A percentile compares a stretch with the other conserved stretches of the same genome.
Evolutionary conservation across 2,113 vertebrate species (phyloP).

Genomic region (Lepus timidus): DNA sequence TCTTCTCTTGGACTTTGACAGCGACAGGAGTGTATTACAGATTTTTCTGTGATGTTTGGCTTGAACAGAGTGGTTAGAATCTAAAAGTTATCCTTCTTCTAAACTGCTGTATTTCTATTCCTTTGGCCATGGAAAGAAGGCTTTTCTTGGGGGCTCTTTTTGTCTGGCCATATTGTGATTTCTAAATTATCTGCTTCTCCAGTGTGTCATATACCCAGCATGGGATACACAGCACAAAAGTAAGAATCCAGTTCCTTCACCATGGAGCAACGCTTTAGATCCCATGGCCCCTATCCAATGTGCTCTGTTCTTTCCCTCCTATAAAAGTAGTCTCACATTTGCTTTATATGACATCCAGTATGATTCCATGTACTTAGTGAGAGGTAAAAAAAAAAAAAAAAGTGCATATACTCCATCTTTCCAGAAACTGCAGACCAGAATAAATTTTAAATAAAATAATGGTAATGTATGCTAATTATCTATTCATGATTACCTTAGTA

Average conservation of each 20-base stretch:
- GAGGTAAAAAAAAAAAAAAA: neutral
- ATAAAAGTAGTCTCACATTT: neutral
- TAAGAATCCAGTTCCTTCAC: neutral
- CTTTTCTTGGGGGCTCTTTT: neutral
- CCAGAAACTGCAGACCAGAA: neutral
- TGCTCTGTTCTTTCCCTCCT: neutral
- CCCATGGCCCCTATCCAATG: accelerated
- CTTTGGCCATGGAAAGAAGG: neutral
- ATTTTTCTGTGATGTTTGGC: neutral
- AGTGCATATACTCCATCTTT: neutral
- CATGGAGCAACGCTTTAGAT: too few species aligned
- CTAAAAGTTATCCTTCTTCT: neutral
- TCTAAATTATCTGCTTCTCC: neutral
- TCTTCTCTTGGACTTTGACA: neutral
- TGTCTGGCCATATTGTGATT: neutral
- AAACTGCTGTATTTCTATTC: neutral
- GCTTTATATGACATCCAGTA: neutral
- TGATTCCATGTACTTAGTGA: neutral
- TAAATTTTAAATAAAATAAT: neutral
- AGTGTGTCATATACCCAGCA: neutral
- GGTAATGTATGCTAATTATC: neutral
- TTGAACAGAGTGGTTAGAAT: neutral
- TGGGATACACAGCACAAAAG: neutral
- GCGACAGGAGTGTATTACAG: accelerated
- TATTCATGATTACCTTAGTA: neutral